These are phyloP conservation scores for Stictonetta naevosa DNA, from an alignment of 2,113 vertebrate species.

Conservation along the genomic window DNA sequence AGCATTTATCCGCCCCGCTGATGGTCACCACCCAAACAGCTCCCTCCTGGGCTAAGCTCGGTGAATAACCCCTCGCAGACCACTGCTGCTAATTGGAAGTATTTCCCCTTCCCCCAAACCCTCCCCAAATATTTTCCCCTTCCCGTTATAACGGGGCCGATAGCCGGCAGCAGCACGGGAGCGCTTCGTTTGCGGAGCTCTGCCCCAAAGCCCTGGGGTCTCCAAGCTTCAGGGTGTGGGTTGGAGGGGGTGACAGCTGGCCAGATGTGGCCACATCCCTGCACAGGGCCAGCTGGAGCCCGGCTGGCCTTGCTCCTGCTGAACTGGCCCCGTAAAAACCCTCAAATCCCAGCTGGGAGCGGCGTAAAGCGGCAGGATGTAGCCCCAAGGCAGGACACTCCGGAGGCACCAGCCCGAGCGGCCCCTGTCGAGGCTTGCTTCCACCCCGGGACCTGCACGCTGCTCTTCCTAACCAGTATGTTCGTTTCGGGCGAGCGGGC, in stretches of 20 bases:
- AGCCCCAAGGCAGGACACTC: neutral
- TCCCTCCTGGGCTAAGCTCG: constrained; percentile 18
- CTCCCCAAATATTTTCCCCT: no score
- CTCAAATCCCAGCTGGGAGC: neutral
- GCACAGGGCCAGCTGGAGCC: neutral
- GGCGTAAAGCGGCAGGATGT: neutral
- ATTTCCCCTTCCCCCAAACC: neutral
- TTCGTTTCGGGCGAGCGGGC: neutral
- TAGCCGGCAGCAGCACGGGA: neutral
- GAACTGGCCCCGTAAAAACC: neutral
- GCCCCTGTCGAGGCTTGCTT: neutral
- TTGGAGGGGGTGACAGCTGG: neutral
- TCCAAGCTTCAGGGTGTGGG: neutral
- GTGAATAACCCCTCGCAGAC: constrained; percentile 18
- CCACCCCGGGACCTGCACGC: neutral
- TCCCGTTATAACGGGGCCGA: neutral
- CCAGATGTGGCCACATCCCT: constrained; percentile 11
- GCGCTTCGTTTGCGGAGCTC: neutral
- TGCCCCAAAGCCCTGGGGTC: neutral
- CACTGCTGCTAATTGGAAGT: neutral
- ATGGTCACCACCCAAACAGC: constrained; percentile 26
- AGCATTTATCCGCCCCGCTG: constrained; percentile 19
- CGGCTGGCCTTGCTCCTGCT: neutral
- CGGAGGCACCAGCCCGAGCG: neutral
- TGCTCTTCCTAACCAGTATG: neutral